phyloP scores from a whole-genome alignment of 2,113 vertebrate species.

The Corapipo altera region DNA sequence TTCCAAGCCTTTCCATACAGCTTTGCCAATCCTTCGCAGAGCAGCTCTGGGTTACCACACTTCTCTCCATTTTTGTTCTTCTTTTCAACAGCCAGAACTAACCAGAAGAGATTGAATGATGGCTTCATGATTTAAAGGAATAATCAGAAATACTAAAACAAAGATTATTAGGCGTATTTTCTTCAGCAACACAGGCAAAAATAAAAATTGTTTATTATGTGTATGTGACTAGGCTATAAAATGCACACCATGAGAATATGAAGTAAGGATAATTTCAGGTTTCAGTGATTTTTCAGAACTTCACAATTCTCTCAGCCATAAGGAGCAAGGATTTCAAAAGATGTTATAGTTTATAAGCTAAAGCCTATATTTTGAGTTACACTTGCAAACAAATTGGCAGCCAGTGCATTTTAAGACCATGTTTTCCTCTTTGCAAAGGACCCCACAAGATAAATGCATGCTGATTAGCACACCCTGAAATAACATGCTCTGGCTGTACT shows the following conservation, averaged over 20 bases:
- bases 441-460: neutral
- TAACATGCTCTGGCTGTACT: neutral
- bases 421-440: neutral
- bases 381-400: neutral
- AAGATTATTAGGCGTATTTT: neutral
- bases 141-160: neutral
- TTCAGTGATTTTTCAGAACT: neutral
- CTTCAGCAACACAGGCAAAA: neutral
- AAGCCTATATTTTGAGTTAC: neutral
- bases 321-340: neutral
- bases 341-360: neutral
- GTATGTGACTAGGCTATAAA: neutral
- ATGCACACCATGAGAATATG: neutral
- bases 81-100: neutral
- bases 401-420: neutral
- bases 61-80: neutral
- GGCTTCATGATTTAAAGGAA: constrained; percentile 9
- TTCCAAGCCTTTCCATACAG: constrained; percentile 30
- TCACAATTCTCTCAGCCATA: neutral
- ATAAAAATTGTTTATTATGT: neutral
- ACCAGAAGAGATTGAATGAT: neutral
- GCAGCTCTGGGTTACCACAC: neutral
- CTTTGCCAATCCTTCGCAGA: constrained; percentile 26
- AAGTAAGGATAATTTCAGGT: neutral
- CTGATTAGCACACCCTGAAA: neutral